phyloP scores from a whole-genome alignment of 2,797 vertebrate genomes.

The Tragelaphus eurycerus region DNA sequence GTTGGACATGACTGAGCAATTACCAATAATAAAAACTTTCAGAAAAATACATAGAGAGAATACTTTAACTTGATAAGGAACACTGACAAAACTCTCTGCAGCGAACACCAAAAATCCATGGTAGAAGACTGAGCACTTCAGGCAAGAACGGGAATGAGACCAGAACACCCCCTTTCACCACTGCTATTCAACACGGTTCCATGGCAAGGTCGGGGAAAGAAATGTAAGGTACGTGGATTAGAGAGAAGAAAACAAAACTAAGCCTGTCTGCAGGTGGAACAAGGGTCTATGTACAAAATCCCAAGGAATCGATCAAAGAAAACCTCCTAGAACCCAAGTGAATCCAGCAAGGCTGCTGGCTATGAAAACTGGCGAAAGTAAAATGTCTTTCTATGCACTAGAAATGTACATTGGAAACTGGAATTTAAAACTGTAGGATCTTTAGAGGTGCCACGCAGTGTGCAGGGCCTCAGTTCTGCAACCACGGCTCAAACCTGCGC shows the following conservation, averaged over 20 bases:
- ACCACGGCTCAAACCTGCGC: not conserved
- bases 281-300: not conserved
- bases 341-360: not conserved
- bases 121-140: not conserved
- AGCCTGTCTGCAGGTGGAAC: not conserved
- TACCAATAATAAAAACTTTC: not conserved
- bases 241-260: not conserved
- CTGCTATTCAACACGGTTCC: not conserved
- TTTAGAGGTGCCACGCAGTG: accelerated
- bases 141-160: not conserved
- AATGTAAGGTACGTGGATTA: not conserved
- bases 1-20: not conserved
- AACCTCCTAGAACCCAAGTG: not conserved
- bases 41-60: not conserved
- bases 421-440: not conserved
- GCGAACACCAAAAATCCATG: not conserved
- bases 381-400: not conserved
- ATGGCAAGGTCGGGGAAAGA: not conserved
- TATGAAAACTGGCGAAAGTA: not conserved
- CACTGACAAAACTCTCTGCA: not conserved
- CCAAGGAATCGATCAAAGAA: not conserved
- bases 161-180: not conserved
- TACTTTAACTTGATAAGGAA: not conserved
- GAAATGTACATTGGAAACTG: not conserved
- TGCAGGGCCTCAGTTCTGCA: not conserved